phyloP scores from a whole-genome alignment of 2,888 invertebrate genomes.

The Netelia inedita region DNA sequence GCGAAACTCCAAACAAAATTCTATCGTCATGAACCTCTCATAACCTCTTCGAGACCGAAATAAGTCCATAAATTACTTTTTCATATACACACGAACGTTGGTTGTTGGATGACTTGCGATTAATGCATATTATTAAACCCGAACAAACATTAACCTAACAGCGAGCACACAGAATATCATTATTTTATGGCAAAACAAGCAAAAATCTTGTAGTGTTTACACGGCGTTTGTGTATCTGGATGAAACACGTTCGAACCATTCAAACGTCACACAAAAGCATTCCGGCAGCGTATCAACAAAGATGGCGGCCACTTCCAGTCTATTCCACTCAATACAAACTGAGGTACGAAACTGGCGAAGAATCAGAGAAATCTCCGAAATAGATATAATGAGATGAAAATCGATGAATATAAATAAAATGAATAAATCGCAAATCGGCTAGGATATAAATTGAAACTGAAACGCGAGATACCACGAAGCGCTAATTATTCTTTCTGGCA shows the following conservation, averaged over 20 bases:
- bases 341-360: no score
- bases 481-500: not conserved
- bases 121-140: not conserved
- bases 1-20: not conserved
- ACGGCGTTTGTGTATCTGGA: not conserved
- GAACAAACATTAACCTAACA: not conserved
- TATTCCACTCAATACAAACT: no score
- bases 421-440: not conserved
- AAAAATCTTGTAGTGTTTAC: not conserved
- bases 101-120: not conserved
- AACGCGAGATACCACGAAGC: not conserved
- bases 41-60: not conserved
- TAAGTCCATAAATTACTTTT: not conserved
- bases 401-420: not conserved
- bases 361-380: no score
- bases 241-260: no score
- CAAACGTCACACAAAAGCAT: no score
- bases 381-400: no score
- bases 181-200: not conserved
- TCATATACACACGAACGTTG: not conserved
- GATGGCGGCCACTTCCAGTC: no score
- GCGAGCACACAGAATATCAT: not conserved
- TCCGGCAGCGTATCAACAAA: no score
- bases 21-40: not conserved
- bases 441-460: not conserved